Conservation (phyloP, 1,140 invertebrate genomes). For the Drosophila elegans region DNA sequence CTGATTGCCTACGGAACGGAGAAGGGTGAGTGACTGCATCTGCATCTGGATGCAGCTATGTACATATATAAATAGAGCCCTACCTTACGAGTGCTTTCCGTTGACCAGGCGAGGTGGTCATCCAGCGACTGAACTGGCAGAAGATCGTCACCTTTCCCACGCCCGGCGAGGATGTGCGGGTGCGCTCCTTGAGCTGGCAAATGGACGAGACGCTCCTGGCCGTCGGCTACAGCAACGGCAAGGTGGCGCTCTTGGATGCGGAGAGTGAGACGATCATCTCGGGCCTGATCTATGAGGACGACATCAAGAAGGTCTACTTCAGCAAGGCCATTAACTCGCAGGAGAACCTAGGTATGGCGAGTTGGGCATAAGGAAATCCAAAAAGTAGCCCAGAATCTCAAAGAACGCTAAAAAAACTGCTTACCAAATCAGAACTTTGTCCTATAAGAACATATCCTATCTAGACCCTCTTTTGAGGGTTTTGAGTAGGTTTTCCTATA, state of each 20-base stretch:
- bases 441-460: no score
- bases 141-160: slow-evolving; percentile 94
- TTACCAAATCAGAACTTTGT: no score
- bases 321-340: slow-evolving; percentile 79
- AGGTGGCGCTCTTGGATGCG: slow-evolving; percentile 91
- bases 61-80: neutral
- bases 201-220: slow-evolving; percentile 96
- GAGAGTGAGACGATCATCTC: slow-evolving; percentile 94
- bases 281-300: slow-evolving; percentile 87
- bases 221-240: slow-evolving; percentile 89
- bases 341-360: slow-evolving; percentile 34
- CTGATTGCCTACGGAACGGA: slow-evolving; percentile 94
- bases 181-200: slow-evolving; percentile 93
- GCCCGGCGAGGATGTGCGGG: slow-evolving; percentile 89
- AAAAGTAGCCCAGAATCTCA: no score
- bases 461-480: no score
- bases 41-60: neutral
- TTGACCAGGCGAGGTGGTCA: slow-evolving; percentile 91
- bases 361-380: neutral
- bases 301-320: slow-evolving; percentile 87
- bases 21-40: slow-evolving; percentile 87
- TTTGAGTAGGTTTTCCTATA: no score
- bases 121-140: slow-evolving; percentile 96
- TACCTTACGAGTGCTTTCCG: neutral
- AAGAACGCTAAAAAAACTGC: no score